A percentile compares a stretch with the other conserved stretches of the same genome.
phyloP scores from a whole-genome alignment of 2,888 invertebrate species.

The Apotomis capreana region DNA sequence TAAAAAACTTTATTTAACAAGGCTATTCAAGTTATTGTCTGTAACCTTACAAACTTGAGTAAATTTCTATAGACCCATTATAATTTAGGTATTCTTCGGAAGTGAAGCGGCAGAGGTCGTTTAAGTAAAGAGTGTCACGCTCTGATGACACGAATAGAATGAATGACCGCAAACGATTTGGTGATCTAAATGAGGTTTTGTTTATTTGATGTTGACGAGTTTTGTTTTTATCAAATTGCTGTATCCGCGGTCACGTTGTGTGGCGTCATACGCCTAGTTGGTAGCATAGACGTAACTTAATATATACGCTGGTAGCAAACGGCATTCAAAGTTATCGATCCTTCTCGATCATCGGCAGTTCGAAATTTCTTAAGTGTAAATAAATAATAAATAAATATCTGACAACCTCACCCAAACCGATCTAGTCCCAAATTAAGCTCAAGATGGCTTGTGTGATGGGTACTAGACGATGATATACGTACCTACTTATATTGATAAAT shows the following conservation, averaged over 20 bases:
- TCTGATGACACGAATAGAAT: background rate
- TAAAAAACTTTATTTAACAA: background rate
- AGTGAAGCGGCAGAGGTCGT: constrained; percentile 24
- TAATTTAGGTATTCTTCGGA: constrained; percentile 14
- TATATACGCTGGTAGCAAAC: no score
- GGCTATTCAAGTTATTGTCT: background rate
- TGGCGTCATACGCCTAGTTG: background rate
- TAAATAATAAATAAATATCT: no score
- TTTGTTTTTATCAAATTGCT: background rate
- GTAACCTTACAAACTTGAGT: constrained; percentile 9
- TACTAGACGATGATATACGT: no score
- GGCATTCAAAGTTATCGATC: no score
- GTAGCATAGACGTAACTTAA: no score
- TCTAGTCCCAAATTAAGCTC: no score
- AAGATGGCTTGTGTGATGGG: no score
- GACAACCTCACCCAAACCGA: no score
- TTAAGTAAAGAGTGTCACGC: constrained; percentile 3
- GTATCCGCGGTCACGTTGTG: background rate
- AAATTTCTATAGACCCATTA: constrained; percentile 19
- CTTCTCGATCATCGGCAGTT: no score
- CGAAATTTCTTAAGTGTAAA: no score
- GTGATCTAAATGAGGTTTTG: background rate
- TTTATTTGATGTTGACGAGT: background rate
- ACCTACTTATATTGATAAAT: no score
- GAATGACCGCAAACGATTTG: constrained; percentile 22